Conservation (phyloP, 2,888 invertebrate species). For the Melanostoma scalare region DNA sequence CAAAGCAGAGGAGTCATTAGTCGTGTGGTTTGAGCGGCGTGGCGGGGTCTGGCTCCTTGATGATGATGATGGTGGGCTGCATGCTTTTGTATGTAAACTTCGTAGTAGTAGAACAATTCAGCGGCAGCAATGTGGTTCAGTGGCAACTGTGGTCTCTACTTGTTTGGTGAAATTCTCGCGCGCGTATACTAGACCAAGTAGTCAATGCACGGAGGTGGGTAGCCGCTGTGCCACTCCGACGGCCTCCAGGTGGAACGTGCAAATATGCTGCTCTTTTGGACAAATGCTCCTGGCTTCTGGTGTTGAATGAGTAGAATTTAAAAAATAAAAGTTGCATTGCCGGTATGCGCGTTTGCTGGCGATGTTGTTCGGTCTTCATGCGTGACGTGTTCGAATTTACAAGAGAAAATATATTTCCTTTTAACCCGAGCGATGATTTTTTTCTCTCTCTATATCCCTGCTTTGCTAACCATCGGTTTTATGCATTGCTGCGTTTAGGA, state of each 20-base stretch:
- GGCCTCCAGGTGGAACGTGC: conserved; percentile 64
- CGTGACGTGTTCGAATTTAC: conserved; percentile 1
- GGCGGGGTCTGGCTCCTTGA: conserved; percentile 9
- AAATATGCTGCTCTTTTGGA: conserved; percentile 53
- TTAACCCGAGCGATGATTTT: not conserved
- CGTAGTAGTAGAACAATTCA: conserved; percentile 14
- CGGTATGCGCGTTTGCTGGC: not conserved
- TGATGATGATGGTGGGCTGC: conserved; percentile 3
- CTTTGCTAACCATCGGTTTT: not conserved
- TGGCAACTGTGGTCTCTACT: conserved; percentile 48
- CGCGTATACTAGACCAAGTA: conserved; percentile 22
- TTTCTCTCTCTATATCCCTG: not conserved
- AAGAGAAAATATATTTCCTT: not conserved
- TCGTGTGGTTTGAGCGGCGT: conserved; percentile 50
- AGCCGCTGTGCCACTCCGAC: conserved; percentile 53
- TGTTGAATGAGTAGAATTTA: conserved; percentile 49
- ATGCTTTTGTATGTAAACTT: conserved; percentile 27
- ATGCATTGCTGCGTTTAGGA: not conserved
- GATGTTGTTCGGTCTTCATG: conserved; percentile 2
- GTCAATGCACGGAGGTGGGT: conserved; percentile 33
- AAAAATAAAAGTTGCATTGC: conserved; percentile 43
- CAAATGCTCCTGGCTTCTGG: conserved; percentile 55
- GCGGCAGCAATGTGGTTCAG: conserved; percentile 17
- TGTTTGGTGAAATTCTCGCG: conserved; percentile 35
- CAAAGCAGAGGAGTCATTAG: conserved; percentile 60